Conservation (phyloP, 2,797 vertebrate species). For the Brachyalestes nurse region DNA sequence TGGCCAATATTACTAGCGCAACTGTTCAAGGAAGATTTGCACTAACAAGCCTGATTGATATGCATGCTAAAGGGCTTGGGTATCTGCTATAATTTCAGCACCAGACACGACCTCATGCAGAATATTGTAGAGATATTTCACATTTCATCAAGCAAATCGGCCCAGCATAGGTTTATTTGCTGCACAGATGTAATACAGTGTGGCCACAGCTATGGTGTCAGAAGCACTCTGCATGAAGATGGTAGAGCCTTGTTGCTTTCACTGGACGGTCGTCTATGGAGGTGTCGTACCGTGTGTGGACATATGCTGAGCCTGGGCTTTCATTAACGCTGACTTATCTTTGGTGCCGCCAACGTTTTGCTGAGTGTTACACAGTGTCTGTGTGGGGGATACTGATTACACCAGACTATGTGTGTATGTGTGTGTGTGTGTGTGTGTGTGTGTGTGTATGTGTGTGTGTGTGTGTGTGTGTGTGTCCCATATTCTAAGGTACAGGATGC, state of each 20-base stretch:
- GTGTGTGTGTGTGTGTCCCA: neutral
- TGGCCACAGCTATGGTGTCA: slow-evolving; percentile 35
- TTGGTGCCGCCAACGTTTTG: slow-evolving; percentile 68
- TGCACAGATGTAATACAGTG: slow-evolving; percentile 9
- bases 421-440: neutral
- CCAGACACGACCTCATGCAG: neutral
- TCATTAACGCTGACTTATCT: slow-evolving; percentile 73
- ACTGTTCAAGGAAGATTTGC: slow-evolving; percentile 20
- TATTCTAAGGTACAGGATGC: neutral
- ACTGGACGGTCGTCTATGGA: slow-evolving; percentile 71
- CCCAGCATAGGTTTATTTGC: slow-evolving; percentile 19
- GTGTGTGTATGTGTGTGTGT: slow-evolving; percentile 5
- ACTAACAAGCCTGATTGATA: slow-evolving; percentile 41
- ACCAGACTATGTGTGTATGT: slow-evolving; percentile 23
- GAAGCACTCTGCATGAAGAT: slow-evolving; percentile 13
- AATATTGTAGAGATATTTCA: slow-evolving; percentile 11
- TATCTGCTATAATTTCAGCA: slow-evolving; percentile 24
- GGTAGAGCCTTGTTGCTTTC: slow-evolving; percentile 67
- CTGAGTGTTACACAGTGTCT: slow-evolving; percentile 62
- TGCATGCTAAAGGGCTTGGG: slow-evolving; percentile 10
- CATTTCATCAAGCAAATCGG: slow-evolving; percentile 6
- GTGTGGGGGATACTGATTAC: slow-evolving; percentile 26
- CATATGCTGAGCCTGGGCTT: slow-evolving; percentile 76
- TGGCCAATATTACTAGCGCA: slow-evolving; percentile 28
- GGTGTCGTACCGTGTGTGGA: slow-evolving; percentile 75